Conservation (phyloP, 2,113 vertebrate species). For the Tetrax tetrax region DNA sequence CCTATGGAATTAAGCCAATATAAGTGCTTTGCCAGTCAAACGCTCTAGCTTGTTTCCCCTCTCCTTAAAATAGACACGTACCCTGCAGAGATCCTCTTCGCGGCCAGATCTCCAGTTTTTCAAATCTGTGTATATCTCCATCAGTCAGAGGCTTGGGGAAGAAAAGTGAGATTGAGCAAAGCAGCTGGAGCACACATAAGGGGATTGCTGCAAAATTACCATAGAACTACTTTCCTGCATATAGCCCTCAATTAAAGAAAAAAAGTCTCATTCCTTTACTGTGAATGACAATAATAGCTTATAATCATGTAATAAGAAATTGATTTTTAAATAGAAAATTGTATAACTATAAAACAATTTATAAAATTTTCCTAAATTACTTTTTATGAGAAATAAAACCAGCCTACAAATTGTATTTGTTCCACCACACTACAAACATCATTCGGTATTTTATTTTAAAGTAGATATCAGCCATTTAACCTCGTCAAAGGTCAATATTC, state of each 20-base stretch:
- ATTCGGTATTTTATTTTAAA: slow-evolving; percentile 18
- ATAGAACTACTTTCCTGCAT: background rate
- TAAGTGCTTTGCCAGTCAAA: background rate
- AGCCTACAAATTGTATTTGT: background rate
- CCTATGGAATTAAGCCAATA: background rate
- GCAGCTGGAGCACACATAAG: background rate
- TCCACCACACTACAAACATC: background rate
- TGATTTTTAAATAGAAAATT: background rate
- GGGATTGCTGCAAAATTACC: background rate
- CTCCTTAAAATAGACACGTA: background rate
- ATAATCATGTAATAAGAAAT: background rate
- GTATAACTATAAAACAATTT: background rate
- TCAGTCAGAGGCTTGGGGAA: slow-evolving; percentile 49
- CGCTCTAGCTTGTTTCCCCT: background rate
- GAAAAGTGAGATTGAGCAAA: slow-evolving; percentile 42
- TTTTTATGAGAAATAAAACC: background rate
- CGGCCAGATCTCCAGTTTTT: slow-evolving; percentile 37
- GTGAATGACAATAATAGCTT: background rate
- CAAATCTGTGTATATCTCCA: slow-evolving; percentile 31
- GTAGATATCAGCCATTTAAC: background rate
- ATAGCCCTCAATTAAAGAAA: background rate
- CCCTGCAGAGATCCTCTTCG: slow-evolving; percentile 49
- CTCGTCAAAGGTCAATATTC: background rate
- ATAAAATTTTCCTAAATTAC: background rate
- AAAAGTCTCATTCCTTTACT: background rate